phyloP scores from a whole-genome alignment of 2,113 vertebrate genomes.

The Notothenia coriiceps region DNA sequence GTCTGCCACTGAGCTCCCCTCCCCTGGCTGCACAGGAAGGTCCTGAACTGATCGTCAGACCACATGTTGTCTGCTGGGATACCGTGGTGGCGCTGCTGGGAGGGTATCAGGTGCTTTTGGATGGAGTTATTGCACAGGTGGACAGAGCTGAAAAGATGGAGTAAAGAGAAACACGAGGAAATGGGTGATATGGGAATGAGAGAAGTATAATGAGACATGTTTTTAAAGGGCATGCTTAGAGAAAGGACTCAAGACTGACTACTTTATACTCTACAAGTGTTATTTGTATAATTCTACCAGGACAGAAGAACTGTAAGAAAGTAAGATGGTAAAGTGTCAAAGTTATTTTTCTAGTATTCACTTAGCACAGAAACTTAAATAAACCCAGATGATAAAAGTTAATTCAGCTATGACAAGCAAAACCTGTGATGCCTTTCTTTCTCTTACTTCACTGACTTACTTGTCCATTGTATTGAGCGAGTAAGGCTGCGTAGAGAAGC shows the following conservation, averaged over 20 bases:
- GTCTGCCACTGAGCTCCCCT: conserved; percentile 80
- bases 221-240: neutral
- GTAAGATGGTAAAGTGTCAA: no score
- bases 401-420: neutral
- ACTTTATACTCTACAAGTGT: neutral
- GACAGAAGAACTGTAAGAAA: no score
- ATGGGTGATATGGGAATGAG: neutral
- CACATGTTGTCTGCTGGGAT: conserved; percentile 90
- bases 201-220: conserved; percentile 2
- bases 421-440: neutral
- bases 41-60: conserved; percentile 87
- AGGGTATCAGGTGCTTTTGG: conserved; percentile 85
- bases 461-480: conserved; percentile 86
- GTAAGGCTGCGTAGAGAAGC: conserved; percentile 91
- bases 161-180: neutral
- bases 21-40: conserved; percentile 83
- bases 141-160: conserved; percentile 80
- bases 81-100: conserved; percentile 68
- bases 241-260: neutral
- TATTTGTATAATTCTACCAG: no score
- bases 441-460: conserved; percentile 75
- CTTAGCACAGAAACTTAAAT: no score
- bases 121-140: conserved; percentile 95
- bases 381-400: no score
- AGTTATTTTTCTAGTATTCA: no score